Conservation (phyloP, 1,140 invertebrate species). For the Bombus huntii region DNA sequence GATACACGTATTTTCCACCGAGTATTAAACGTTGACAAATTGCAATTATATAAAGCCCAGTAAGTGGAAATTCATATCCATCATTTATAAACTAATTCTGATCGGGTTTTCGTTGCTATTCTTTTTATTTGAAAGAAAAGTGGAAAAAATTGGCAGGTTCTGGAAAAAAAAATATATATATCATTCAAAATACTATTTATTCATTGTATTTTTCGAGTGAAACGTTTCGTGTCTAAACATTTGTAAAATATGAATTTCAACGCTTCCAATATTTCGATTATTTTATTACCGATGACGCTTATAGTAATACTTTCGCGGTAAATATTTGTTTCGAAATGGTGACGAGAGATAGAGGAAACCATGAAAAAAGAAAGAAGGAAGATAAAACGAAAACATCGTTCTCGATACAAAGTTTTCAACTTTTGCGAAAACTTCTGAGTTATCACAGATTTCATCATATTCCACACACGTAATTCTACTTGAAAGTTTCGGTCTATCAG, state of each 20-base stretch:
- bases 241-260: neutral
- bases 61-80: neutral
- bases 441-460: neutral
- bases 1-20: neutral
- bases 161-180: neutral
- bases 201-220: no score
- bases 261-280: neutral
- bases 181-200: neutral
- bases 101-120: no score
- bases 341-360: neutral
- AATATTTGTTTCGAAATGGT: neutral
- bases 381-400: neutral
- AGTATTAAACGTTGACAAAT: neutral
- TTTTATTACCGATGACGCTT: no score
- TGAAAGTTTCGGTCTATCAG: neutral
- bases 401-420: neutral
- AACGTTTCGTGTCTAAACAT: no score
- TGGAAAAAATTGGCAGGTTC: neutral
- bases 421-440: neutral
- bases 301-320: no score
- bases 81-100: neutral
- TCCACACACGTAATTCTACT: neutral
- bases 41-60: no score
- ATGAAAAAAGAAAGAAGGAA: accelerated
- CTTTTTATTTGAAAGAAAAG: neutral